These are phyloP conservation scores for Altica lythri DNA, from an alignment of 2,888 invertebrate species.

Conservation along the genomic window DNA sequence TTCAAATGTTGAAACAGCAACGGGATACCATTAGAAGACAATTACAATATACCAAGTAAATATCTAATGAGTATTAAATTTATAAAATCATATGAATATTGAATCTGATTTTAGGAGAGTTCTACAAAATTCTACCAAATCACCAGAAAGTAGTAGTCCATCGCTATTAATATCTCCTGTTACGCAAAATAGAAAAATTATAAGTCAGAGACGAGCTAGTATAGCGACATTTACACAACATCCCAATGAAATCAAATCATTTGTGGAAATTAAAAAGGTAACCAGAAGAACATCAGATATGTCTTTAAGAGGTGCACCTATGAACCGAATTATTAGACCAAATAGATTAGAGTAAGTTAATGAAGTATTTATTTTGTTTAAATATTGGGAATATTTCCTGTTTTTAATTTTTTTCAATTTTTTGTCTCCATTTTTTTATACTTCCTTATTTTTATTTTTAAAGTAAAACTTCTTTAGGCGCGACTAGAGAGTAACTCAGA, in stretches of 20 bases:
- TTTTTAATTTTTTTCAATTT: no score
- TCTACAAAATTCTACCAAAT: slow-evolving; percentile 47
- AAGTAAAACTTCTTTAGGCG: no score
- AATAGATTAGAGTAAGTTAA: slow-evolving; percentile 54
- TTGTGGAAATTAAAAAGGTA: slow-evolving; percentile 41
- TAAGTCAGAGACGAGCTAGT: slow-evolving; percentile 61
- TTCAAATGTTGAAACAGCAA: slow-evolving; percentile 62
- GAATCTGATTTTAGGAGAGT: slow-evolving; percentile 47
- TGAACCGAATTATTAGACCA: slow-evolving; percentile 54
- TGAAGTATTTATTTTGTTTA: no score
- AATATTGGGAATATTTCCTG: no score
- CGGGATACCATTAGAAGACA: slow-evolving; percentile 62
- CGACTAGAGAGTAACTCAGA: no score
- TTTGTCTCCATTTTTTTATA: no score
- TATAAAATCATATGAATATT: background rate
- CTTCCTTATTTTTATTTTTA: no score
- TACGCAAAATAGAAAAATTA: slow-evolving; percentile 40
- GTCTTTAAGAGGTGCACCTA: slow-evolving; percentile 46
- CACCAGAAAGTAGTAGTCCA: slow-evolving; percentile 26
- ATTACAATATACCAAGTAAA: slow-evolving; percentile 63
- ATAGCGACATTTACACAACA: slow-evolving; percentile 61
- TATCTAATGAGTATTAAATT: slow-evolving; percentile 15
- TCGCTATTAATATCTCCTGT: slow-evolving; percentile 24
- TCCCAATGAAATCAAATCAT: slow-evolving; percentile 16
- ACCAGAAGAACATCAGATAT: slow-evolving; percentile 52